Evolutionary conservation across 2,797 vertebrate species (phyloP).

Genomic region (Acrossocheilus wenchowensis): DNA sequence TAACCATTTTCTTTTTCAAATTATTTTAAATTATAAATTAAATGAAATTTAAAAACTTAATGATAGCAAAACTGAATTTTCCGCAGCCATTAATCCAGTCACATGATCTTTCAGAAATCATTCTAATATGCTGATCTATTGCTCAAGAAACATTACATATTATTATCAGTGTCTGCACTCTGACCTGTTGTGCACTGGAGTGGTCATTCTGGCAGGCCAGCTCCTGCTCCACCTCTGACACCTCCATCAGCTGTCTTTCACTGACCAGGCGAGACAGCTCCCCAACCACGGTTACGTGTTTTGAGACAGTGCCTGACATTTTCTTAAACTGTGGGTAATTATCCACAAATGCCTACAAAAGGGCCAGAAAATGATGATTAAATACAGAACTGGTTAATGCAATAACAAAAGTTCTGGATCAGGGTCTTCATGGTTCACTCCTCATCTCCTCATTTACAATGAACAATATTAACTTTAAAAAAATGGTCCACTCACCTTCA

Average conservation of each 20-base stretch:
- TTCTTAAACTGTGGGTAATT: conserved; percentile 99
- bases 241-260: conserved; percentile 91
- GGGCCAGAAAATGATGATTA: neutral
- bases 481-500: conserved; percentile 83
- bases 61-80: neutral
- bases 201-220: conserved; percentile 96
- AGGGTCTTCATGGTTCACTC: neutral
- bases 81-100: neutral
- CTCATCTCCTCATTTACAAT: neutral
- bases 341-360: conserved; percentile 90
- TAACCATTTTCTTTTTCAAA: neutral
- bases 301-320: conserved; percentile 96
- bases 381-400: neutral
- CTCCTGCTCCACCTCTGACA: conserved; percentile 95
- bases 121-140: neutral
- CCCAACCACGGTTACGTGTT: conserved; percentile 96
- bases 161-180: neutral
- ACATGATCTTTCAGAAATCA: neutral
- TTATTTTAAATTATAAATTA: neutral
- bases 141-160: neutral
- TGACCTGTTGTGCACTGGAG: conserved; percentile 90
- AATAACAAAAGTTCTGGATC: neutral
- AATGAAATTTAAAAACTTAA: neutral
- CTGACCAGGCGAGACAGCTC: conserved; percentile 91
- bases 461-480: neutral